Evolutionary conservation across 1,140 invertebrate genomes (phyloP), one percentile per base, ranked within the genome.

Genomic region (Aphelenchoides besseyi): DNA sequence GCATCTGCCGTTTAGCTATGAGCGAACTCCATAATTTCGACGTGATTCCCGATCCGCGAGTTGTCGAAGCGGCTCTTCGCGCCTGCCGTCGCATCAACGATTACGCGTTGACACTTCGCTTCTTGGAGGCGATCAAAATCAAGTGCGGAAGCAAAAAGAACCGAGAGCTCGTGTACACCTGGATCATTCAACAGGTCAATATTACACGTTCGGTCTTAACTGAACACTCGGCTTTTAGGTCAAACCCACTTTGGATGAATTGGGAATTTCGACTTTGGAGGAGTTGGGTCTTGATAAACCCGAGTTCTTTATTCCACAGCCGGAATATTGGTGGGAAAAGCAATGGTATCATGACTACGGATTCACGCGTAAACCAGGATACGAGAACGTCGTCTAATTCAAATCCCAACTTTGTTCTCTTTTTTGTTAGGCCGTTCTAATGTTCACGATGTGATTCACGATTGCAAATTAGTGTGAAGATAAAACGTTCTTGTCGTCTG

Each of bases 241-340:
- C n/a, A 69, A 76, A 55, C 95, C 96, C 36, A 95, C 93, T 12
- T 87, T 98, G 12, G 89, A 91, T 57, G 93, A 98, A 87, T 87
- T 99, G 36, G 95, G 96, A 26, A 91, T 98, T 77, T 90, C 89
- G 30, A 97, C 95, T 23, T 92, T 92, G 12, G 95, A 97, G 87
- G 92, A 97, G 83, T 87, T 99, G 78, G 95, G 95, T 61, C 97
- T 94, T 84, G 94, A 97, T 86, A 92, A 97, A 86, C 96, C 96
- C 62, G 95, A 99, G 87, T 88, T 98, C 35, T 84, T 84, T 72
- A 71, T 82, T 64, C 83, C 83, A 9, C 63, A 84, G 30, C 76
- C 82, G 2, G 81, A 84, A 54, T 80, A 75, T 36, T 81, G 80
- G 80, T 77, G 76, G 82, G 82, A 82, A 71, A 83, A 79, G 72